Evolutionary conservation across 2,113 vertebrate genomes (phyloP).

Genomic region (Upupa epops): DNA sequence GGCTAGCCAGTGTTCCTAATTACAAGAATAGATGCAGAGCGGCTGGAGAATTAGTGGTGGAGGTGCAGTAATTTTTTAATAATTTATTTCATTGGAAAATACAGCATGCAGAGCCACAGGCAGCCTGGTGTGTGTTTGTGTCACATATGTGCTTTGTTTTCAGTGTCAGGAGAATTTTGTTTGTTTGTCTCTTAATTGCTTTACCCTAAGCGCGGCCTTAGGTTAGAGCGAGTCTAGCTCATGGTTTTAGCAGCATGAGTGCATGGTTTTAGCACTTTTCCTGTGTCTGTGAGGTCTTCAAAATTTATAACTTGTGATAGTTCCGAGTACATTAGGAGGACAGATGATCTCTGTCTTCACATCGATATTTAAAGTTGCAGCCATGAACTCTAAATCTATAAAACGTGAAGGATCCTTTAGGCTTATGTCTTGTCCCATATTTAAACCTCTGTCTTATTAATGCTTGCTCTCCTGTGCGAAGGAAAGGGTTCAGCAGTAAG

Average conservation of each 20-base stretch:
- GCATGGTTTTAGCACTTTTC: neutral
- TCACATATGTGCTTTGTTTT: conserved; percentile 13
- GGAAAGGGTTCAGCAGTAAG: neutral
- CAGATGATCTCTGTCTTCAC: neutral
- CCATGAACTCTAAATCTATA: neutral
- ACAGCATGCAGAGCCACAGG: neutral
- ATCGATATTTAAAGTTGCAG: neutral
- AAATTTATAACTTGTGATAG: neutral
- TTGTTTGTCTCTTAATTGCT: neutral
- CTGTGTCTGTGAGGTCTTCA: neutral
- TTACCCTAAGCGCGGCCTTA: neutral
- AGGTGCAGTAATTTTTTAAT: conserved; percentile 26
- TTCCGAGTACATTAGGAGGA: neutral
- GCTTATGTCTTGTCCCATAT: conserved; percentile 1
- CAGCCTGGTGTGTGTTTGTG: neutral
- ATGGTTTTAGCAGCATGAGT: neutral
- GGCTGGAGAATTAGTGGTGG: conserved; percentile 48
- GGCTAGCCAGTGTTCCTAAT: conserved; percentile 40
- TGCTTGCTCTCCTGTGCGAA: neutral
- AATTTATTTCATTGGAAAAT: conserved; percentile 37
- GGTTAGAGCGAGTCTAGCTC: neutral
- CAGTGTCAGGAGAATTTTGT: conserved; percentile 10
- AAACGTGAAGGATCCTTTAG: neutral
- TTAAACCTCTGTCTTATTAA: conserved; percentile 39
- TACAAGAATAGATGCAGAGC: conserved; percentile 21